Evolutionary conservation across 2,797 vertebrate genomes (phyloP), one percentile per base, ranked within the genome.

Genomic region (Notoglanidium macrostoma): DNA sequence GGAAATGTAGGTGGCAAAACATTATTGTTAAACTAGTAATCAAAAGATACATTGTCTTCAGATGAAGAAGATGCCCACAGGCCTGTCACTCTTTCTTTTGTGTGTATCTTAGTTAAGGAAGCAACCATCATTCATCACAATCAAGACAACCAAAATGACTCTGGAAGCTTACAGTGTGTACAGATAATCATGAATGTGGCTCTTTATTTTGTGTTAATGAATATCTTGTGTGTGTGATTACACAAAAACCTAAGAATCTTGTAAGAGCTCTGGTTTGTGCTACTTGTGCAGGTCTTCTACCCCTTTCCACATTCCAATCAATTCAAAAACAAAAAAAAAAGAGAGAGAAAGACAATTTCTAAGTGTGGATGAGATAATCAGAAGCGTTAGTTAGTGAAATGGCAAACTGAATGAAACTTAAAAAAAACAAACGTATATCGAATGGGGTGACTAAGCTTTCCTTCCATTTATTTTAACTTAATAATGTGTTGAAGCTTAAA

Each of bases 41-140:
- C 93, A 98, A 98, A 97, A 98, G 96, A 98, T 98, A 98, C 96
- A 85, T 96, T 95, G 93, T 94, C 89, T 94, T 95, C 93, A 95
- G 94, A 94, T 92, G 93, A 94, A 95, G 95, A 94, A 92, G 94
- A 90, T 93, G 93, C 90, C 92, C 93, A 93, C 91, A 92, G 93
- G 88, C 92, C 92, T 93, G 94, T 91, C 93, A 95, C 95, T 95
- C 94, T 96, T 87, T 90, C 94, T 96, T 87, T 89, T 89, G 90
- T 93, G 94, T 94, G 92, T 89, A 93, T 93, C 90, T 94, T 88
- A 90, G 96, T 97, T 96, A 97, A 97, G 96, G 96, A 98, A 96
- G 91, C 83, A 92, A 91, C 86, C 79, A 88, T 72, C 72, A 88
- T 74, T 87, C 67, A 55, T 19, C 19, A 92, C 91, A 89, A 88